Percentiles rank a stretch among this genome's conserved stretches.
Evolutionary conservation across 2,113 vertebrate species (phyloP).

Genomic region (Xyrauchen texanus): DNA sequence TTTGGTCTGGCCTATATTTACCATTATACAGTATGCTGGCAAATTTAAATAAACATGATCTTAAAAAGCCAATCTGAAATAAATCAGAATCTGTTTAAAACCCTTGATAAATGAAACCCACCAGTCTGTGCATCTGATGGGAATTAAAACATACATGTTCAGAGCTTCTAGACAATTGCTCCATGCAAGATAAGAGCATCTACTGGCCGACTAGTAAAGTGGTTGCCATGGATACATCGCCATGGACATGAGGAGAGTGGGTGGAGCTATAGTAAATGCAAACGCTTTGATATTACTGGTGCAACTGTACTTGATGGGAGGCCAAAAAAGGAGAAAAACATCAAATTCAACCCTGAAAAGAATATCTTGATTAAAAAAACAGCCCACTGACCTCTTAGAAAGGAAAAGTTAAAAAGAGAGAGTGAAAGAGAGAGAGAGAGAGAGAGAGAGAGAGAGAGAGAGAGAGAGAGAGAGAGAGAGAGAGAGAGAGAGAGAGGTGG

Average conservation of each 20-base stretch:
- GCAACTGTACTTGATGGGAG: constrained; percentile 49
- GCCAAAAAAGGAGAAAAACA: constrained; percentile 52
- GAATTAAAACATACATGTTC: constrained; percentile 51
- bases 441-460: constrained; percentile 32
- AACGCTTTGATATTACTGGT: constrained; percentile 58
- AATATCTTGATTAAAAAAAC: constrained; percentile 17
- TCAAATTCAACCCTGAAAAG: constrained; percentile 55
- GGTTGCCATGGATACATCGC: constrained; percentile 73
- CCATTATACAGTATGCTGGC: not conserved
- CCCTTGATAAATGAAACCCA: constrained; percentile 73
- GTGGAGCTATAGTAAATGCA: constrained; percentile 61
- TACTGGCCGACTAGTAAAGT: constrained; percentile 63
- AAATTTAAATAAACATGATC: constrained; percentile 40
- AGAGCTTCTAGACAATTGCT: constrained; percentile 62
- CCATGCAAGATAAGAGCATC: constrained; percentile 67
- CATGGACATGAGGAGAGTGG: constrained; percentile 62
- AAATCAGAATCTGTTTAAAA: no score
- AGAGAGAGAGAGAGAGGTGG: not conserved
- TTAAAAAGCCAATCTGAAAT: constrained; percentile 47
- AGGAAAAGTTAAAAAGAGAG: constrained; percentile 9
- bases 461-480: constrained; percentile 11
- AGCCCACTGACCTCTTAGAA: constrained; percentile 46
- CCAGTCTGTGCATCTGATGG: constrained; percentile 67
- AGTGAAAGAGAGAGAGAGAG: constrained; percentile 5
- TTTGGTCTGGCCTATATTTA: constrained; percentile 37